Evolutionary conservation across 2,113 vertebrate genomes (phyloP), one percentile per base, ranked within the genome.

Genomic region (Oncorhynchus mykiss): DNA sequence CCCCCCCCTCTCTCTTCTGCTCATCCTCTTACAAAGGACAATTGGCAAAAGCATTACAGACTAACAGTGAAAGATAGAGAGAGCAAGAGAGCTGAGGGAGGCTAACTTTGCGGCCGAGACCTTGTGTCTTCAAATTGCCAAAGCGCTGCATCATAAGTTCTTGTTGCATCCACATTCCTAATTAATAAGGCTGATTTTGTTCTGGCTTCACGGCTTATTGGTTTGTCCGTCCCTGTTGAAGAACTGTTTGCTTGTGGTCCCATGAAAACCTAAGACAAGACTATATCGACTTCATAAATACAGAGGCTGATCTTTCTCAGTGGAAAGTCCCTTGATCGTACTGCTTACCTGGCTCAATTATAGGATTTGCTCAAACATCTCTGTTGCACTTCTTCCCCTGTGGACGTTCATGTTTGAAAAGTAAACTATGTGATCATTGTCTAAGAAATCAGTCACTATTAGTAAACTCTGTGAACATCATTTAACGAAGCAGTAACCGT

Each of bases 61-160:
- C 39, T 45, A 45, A 45, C 39, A 39, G 7, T 39, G 39, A 39
- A 39, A 39, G 39, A 39, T 72, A 31, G 62, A 49, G 5, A 16
- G 59, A 22, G n/a, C 3, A 3, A 22, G 31, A 22, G 78, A 77
- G 78, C 27, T 25, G 67, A 75, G 68, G 67, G 65, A 4, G 73
- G 54, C 76, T 91, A 86, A 90, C 89, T 87, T 84, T 79, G 79
- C 72, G 59, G 60, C 74, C 79, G 80, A 80, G 80, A 83, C 74
- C 66, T 80, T 51, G 73, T 66, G 39, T 75, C 68, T 82, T 82
- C 54, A 67, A 48, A 59, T 48, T 62, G 31, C 31, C 31, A 48
- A 45, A 70, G 27, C 51, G 5, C 45, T 16, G 66, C 48, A 34
- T 72, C 75, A 65, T n/a, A 65, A 64, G 54, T 57, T 57, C 20